Conservation (phyloP, 2,888 invertebrate genomes). For the Amaurobius ferox region DNA sequence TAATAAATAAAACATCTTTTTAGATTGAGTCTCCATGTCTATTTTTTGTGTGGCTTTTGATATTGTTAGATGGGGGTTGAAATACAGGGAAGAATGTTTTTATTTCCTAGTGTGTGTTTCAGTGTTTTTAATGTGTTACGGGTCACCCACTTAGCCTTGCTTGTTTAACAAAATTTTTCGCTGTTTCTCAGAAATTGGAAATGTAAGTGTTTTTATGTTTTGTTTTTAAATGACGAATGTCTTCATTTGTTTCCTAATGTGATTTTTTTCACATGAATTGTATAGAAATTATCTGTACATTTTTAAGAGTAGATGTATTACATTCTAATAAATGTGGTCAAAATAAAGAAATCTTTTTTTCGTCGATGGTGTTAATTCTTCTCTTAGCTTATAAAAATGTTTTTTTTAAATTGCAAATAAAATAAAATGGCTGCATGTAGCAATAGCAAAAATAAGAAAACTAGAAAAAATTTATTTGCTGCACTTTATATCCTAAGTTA, state of each 20-base stretch:
- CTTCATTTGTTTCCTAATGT: constrained; percentile 17
- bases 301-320: constrained; percentile 62
- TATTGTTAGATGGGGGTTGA: not conserved
- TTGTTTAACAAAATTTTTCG: not conserved
- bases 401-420: too few species aligned
- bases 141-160: not conserved
- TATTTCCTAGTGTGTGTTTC: not conserved
- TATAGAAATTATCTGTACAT: constrained; percentile 72
- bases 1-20: not conserved
- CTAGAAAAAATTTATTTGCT: too few species aligned
- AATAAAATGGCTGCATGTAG: too few species aligned
- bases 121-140: not conserved
- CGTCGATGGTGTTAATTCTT: constrained; percentile 10
- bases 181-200: not conserved
- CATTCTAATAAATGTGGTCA: constrained; percentile 63
- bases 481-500: too few species aligned
- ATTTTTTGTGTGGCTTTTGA: not conserved
- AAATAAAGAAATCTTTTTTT: constrained; percentile 50
- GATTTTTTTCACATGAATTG: constrained; percentile 56
- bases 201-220: constrained; percentile 10
- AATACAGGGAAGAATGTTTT: not conserved
- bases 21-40: not conserved
- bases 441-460: too few species aligned
- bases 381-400: too few species aligned
- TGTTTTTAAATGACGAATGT: constrained; percentile 17